These are phyloP conservation scores for Agrochola lota DNA, from an alignment of 2,888 invertebrate genomes.

Conservation along the genomic window DNA sequence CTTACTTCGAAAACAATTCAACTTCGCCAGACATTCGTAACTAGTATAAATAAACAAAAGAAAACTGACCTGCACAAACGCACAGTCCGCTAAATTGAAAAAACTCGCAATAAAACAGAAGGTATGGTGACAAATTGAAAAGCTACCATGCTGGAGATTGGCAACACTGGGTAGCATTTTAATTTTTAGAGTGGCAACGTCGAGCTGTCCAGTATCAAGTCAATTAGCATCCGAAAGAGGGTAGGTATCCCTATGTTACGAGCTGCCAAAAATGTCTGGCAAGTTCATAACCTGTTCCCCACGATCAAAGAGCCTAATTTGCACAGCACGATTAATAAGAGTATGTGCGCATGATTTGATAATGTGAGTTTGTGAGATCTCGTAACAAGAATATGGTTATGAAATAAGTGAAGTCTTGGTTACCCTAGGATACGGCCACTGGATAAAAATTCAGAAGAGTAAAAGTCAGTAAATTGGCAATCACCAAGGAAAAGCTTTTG, in stretches of 20 bases:
- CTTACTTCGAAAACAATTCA: conserved; percentile 35
- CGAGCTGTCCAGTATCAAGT: conserved; percentile 32
- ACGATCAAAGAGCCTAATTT: background rate
- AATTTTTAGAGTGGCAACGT: background rate
- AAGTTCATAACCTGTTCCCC: background rate
- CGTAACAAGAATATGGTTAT: background rate
- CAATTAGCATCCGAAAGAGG: conserved; percentile 34
- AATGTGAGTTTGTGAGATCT: background rate
- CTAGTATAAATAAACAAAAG: conserved; percentile 47
- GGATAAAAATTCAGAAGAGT: too few species aligned
- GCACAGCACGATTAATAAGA: background rate
- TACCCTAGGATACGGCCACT: too few species aligned
- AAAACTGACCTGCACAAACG: conserved; percentile 19
- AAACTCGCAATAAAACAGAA: conserved; percentile 11
- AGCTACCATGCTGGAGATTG: background rate
- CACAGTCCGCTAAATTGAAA: background rate
- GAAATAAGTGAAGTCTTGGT: too few species aligned
- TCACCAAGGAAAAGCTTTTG: background rate
- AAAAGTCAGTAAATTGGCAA: background rate
- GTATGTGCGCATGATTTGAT: background rate
- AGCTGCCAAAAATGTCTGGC: conserved; percentile 21
- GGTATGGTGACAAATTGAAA: background rate
- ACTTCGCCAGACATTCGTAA: conserved; percentile 31
- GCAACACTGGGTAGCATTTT: conserved; percentile 3
- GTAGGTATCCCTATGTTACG: conserved; percentile 16